Evolutionary conservation across 2,888 invertebrate species (phyloP).

Genomic region (Stenurella melanura): DNA sequence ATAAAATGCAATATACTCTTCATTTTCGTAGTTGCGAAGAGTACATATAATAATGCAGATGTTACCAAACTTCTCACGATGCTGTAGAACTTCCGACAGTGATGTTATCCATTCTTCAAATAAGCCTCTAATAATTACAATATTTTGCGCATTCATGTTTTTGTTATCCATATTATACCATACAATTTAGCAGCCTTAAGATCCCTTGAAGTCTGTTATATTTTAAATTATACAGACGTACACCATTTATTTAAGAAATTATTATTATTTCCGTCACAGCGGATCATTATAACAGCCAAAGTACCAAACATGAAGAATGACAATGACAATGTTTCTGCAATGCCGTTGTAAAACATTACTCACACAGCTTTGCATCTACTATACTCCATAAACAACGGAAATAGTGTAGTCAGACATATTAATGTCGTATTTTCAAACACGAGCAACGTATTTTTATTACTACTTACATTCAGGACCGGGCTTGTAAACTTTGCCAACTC

Average conservation of each 20-base stretch:
- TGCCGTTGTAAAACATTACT: slow-evolving; percentile 5
- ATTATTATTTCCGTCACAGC: slow-evolving; percentile 5
- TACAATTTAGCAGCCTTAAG: slow-evolving; percentile 8
- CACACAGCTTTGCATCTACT: slow-evolving; percentile 29
- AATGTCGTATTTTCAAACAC: slow-evolving; percentile 24
- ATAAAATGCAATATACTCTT: too few species aligned
- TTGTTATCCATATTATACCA: slow-evolving; percentile 14
- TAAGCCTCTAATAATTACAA: slow-evolving; percentile 35
- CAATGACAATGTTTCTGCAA: not conserved
- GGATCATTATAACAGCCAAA: slow-evolving; percentile 26
- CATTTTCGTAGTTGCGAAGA: too few species aligned
- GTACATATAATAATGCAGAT: slow-evolving; percentile 8
- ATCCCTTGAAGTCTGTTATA: slow-evolving; percentile 28
- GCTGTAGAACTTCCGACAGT: slow-evolving; percentile 14
- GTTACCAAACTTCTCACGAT: slow-evolving; percentile 29
- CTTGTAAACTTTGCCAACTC: not conserved
- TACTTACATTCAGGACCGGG: slow-evolving; percentile 3
- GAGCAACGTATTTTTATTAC: slow-evolving; percentile 15
- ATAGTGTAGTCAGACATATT: slow-evolving; percentile 22
- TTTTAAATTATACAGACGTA: slow-evolving; percentile 21
- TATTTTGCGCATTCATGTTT: slow-evolving; percentile 22
- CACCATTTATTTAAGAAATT: slow-evolving; percentile 29
- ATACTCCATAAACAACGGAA: slow-evolving; percentile 24
- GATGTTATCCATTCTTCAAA: slow-evolving; percentile 21
- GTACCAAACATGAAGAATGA: slow-evolving; percentile 16